Base-by-base conservation (phyloP, 2,113 vertebrate genomes). In the Paramormyrops kingsleyae region DNA sequence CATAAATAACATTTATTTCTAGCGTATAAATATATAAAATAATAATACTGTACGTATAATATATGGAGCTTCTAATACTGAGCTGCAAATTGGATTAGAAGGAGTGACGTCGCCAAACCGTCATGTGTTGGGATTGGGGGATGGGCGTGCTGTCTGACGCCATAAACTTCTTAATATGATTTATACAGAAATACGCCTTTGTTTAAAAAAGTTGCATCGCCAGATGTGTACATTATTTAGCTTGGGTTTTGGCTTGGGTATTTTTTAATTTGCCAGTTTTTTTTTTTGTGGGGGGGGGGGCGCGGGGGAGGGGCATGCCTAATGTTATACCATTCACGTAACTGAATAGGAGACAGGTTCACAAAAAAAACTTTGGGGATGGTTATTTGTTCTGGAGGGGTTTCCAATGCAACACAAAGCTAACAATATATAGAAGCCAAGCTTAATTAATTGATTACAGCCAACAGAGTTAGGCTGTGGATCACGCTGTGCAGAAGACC, bases 181-280 rank as follows among this genome's bases (percentile, higher is more conserved):
- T 93, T 88, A 66, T 46, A 87, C 19, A 83, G 89, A 77, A 88
- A 91, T 94, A 92, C 90, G 91, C 91, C 83, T 92, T 93, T 92
- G 92, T 93, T 89, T n/a, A 59, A 46, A 47, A 93, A 93, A 17
- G 90, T 93, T 92, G 89, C 91, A 19, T 90, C 92, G 93, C 93
- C 96, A 96, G 95, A 96, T 95, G 95, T 94, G 91, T 89, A 66
- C 80, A 59, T 62, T 50, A 47, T 90, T 44, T 83, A 91, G 96
- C 96, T 96, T 96, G 96, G 95, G 92, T 93, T 96, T 93, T 93
- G 92, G 96, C 95, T 94, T 96, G 94, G 95, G 93, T 94, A 91
- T 92, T 92, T 44, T 93, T 89, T 90, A 91, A 92, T 94, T 66
- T 88, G 87, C 91, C 88, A 92, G 92, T 93, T 94, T 87, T 74